phyloP scores from a whole-genome alignment of 2,888 invertebrate genomes.

The Lydus trimaculatus region DNA sequence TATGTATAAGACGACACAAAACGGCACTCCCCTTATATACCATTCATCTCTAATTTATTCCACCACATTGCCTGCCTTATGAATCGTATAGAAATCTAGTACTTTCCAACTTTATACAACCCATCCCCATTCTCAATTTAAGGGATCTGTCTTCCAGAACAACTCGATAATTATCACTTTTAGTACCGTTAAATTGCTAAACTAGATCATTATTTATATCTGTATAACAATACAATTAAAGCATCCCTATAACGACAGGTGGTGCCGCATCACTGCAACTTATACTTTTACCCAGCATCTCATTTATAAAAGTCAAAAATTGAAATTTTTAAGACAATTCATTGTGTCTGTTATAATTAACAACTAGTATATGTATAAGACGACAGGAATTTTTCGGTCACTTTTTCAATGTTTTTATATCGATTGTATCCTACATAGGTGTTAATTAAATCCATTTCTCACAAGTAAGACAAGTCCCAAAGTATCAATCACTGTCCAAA shows the following conservation, averaged over 20 bases:
- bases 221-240: neutral
- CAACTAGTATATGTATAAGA: neutral
- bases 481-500: constrained; percentile 52
- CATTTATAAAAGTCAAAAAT: constrained; percentile 9
- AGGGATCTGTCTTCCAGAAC: neutral
- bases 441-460: constrained; percentile 53
- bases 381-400: constrained; percentile 25
- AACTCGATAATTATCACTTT: neutral
- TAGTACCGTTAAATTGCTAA: neutral
- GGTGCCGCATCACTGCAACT: too few relatives aligned
- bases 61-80: constrained; percentile 30
- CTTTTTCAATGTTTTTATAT: constrained; percentile 32
- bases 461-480: constrained; percentile 40
- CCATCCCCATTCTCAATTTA: constrained; percentile 21
- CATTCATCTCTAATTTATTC: constrained; percentile 27
- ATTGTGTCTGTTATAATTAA: constrained; percentile 13
- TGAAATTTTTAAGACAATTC: constrained; percentile 1
- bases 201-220: neutral
- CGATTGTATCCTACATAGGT: constrained; percentile 47
- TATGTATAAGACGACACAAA: constrained; percentile 20
- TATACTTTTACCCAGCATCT: neutral
- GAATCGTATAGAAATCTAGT: constrained; percentile 24
- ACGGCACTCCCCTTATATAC: constrained; percentile 17
- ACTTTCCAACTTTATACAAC: constrained; percentile 14
- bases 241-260: neutral